Percentiles rank a stretch among this genome's conserved stretches.
Conservation (phyloP, 2,888 invertebrate genomes). For the Smittia sp. region DNA sequence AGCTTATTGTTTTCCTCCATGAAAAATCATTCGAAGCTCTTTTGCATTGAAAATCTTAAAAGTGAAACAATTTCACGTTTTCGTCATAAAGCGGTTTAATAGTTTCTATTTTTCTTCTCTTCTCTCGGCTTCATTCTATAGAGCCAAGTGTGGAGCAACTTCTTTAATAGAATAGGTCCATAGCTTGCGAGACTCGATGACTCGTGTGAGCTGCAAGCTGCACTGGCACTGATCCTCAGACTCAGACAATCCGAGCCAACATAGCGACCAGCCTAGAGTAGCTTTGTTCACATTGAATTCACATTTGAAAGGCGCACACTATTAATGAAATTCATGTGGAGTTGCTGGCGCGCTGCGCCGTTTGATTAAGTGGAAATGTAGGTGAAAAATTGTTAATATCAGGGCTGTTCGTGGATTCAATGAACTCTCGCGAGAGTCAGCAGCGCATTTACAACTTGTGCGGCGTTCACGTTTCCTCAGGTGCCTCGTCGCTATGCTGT, state of each 20-base stretch:
- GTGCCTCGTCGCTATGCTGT: not conserved
- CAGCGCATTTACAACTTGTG: constrained; percentile 1
- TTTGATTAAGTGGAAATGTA: constrained; percentile 24
- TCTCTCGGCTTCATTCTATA: constrained; percentile 1
- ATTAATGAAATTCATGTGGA: constrained; percentile 10
- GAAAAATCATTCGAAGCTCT: too few relatives aligned
- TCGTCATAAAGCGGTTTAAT: constrained; percentile 15
- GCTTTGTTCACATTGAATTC: not conserved
- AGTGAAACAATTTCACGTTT: constrained; percentile 13
- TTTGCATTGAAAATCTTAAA: too few relatives aligned
- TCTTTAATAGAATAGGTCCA: too few relatives aligned
- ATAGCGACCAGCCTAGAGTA: too few relatives aligned
- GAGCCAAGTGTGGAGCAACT: not conserved
- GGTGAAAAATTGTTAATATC: constrained; percentile 29
- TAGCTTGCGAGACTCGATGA: too few relatives aligned
- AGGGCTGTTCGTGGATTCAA: constrained; percentile 3
- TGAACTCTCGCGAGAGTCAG: constrained; percentile 12
- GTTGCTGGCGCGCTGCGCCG: not conserved
- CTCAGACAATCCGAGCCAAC: too few relatives aligned
- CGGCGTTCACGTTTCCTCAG: constrained; percentile 5
- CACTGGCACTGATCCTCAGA: too few relatives aligned
- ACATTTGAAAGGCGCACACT: not conserved
- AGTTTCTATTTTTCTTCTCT: constrained; percentile 19
- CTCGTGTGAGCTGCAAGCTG: too few relatives aligned
- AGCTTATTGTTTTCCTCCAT: too few relatives aligned